A percentile compares a stretch with the other conserved stretches of the same genome.
Evolutionary conservation across 2,888 invertebrate genomes (phyloP).

Genomic region (Stramonita haemastoma): DNA sequence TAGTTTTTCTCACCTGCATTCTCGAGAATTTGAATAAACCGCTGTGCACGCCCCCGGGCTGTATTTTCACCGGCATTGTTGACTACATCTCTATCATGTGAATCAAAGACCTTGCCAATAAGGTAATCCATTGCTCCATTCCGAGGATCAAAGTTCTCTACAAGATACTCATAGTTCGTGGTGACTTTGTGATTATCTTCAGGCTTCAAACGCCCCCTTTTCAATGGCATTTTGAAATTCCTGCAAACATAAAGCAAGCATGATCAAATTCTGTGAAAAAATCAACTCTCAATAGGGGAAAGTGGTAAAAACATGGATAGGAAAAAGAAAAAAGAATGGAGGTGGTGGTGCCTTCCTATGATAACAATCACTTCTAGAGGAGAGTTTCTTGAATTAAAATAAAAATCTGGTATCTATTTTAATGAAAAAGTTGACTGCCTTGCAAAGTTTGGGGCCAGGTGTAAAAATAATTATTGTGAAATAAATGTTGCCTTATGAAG

Average conservation of each 20-base stretch:
- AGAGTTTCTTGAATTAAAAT: no score
- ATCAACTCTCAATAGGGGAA: background rate
- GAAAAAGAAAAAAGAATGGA: no score
- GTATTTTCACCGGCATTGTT: slow-evolving; percentile 25
- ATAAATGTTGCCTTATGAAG: no score
- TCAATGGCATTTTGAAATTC: slow-evolving; percentile 33
- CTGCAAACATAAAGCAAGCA: background rate
- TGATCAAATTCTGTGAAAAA: background rate
- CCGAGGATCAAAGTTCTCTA: slow-evolving; percentile 10
- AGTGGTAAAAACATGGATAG: no score
- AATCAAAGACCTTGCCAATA: background rate
- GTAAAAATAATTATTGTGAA: no score
- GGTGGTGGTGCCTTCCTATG: no score
- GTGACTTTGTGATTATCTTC: background rate
- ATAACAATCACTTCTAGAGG: no score
- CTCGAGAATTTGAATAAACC: background rate
- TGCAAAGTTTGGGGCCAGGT: no score
- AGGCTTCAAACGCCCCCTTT: slow-evolving; percentile 24
- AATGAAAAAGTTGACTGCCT: no score
- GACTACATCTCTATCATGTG: background rate
- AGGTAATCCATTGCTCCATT: slow-evolving; percentile 23
- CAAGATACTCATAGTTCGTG: background rate
- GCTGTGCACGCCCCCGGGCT: background rate
- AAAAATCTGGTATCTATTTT: no score
- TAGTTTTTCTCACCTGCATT: slow-evolving; percentile 14